Conservation (phyloP, 2,888 invertebrate genomes). For the Drosophila lacicola region DNA sequence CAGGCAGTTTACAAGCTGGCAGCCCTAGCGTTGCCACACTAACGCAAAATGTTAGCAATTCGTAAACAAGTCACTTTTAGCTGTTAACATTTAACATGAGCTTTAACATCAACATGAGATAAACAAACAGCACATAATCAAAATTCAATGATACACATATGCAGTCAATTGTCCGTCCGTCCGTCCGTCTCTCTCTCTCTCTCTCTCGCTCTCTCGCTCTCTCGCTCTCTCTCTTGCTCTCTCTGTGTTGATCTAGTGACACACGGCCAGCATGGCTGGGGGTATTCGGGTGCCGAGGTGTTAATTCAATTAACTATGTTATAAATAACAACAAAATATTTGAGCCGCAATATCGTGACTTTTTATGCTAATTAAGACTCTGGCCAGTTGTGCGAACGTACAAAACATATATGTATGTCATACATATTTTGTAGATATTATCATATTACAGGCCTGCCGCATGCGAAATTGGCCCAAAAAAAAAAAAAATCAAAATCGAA, state of each 20-base stretch:
- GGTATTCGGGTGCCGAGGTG: constrained; percentile 46
- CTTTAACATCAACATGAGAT: background rate
- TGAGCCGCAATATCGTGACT: constrained; percentile 74
- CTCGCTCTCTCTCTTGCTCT: too few species aligned
- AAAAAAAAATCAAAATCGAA: background rate
- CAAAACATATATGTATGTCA: constrained; percentile 28
- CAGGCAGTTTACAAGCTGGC: too few species aligned
- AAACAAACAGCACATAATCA: background rate
- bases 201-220: background rate
- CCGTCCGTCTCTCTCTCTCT: background rate
- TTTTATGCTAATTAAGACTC: constrained; percentile 72
- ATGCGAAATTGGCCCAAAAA: constrained; percentile 22
- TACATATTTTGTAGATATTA: constrained; percentile 25
- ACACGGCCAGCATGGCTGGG: constrained; percentile 43
- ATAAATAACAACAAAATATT: constrained; percentile 78
- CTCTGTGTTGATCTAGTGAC: constrained; percentile 55
- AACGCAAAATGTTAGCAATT: too few species aligned
- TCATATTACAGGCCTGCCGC: constrained; percentile 17
- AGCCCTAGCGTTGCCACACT: too few species aligned
- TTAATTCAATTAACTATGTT: constrained; percentile 76
- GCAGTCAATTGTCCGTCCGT: background rate
- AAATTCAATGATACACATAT: background rate
- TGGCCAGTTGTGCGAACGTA: constrained; percentile 36
- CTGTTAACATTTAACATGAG: background rate
- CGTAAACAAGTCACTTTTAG: background rate